A percentile compares a stretch with the other conserved stretches of the same genome.
Conservation (phyloP, 2,888 invertebrate genomes). For the Parasteatoda lunata region DNA sequence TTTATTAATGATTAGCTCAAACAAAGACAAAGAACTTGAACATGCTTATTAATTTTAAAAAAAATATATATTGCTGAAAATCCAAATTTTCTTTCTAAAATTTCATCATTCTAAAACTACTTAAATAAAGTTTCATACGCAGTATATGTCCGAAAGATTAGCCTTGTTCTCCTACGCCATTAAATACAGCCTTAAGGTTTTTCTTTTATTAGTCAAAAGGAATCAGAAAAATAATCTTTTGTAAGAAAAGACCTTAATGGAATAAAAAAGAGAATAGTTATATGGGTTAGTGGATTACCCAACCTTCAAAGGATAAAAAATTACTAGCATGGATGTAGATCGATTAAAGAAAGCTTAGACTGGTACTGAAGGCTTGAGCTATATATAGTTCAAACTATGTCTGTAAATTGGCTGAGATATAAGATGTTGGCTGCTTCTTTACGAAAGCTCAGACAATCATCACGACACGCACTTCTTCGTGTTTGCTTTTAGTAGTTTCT, state of each 20-base stretch:
- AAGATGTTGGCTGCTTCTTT: constrained; percentile 22
- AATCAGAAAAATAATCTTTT: neutral
- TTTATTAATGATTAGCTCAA: too few species aligned
- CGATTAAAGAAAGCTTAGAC: constrained; percentile 21
- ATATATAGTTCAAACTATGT: constrained; percentile 53
- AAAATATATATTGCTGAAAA: too few species aligned
- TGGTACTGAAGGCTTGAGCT: constrained; percentile 22
- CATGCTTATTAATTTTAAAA: too few species aligned
- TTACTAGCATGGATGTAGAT: constrained; percentile 8
- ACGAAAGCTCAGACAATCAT: constrained; percentile 45
- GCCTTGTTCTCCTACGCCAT: too few species aligned
- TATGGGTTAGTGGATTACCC: constrained; percentile 25
- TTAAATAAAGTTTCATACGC: too few species aligned
- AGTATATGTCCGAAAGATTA: too few species aligned
- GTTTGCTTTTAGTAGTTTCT: constrained; percentile 51
- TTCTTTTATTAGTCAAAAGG: too few species aligned
- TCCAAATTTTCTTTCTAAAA: too few species aligned
- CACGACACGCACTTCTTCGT: constrained; percentile 54
- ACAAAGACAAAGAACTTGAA: too few species aligned
- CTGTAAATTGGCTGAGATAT: constrained; percentile 41
- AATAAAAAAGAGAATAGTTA: constrained; percentile 4
- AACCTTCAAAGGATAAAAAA: constrained; percentile 28
- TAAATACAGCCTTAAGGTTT: too few species aligned
- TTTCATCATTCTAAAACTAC: too few species aligned
- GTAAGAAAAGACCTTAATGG: neutral